Evolutionary conservation across 2,113 vertebrate species (phyloP).

Genomic region (Penelope pileata): DNA sequence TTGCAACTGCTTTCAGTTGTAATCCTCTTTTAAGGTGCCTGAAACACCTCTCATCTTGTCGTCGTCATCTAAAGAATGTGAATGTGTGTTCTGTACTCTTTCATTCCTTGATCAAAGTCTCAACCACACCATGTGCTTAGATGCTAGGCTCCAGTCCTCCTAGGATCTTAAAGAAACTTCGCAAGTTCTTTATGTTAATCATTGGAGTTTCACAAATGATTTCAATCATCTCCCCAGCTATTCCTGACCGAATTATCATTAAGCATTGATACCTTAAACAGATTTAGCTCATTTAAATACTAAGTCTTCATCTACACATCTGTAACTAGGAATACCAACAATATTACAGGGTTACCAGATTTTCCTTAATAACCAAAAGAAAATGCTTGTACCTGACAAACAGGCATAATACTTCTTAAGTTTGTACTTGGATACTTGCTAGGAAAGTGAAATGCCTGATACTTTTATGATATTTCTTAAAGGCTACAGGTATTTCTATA

Average conservation of each 20-base stretch:
- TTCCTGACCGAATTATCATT: background rate
- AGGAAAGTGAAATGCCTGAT: background rate
- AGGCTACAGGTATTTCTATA: background rate
- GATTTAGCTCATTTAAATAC: background rate
- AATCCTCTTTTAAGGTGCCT: background rate
- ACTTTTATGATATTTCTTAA: background rate
- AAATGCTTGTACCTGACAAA: background rate
- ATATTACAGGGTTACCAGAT: background rate
- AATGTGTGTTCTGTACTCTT: background rate
- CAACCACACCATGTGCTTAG: fast-evolving
- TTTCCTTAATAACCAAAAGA: background rate
- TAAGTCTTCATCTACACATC: background rate
- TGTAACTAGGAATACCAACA: background rate
- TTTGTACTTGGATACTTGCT: background rate
- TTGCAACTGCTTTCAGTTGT: background rate
- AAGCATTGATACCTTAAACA: background rate
- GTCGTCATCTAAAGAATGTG: background rate
- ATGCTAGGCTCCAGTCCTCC: background rate
- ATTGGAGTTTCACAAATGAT: background rate
- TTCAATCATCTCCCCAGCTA: background rate
- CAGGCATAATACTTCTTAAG: background rate
- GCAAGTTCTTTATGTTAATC: background rate
- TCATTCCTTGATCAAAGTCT: background rate
- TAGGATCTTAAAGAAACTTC: background rate
- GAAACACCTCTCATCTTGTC: background rate